Evolutionary conservation across 2,888 invertebrate genomes (phyloP).

Genomic region (Philopedon plagiatum): DNA sequence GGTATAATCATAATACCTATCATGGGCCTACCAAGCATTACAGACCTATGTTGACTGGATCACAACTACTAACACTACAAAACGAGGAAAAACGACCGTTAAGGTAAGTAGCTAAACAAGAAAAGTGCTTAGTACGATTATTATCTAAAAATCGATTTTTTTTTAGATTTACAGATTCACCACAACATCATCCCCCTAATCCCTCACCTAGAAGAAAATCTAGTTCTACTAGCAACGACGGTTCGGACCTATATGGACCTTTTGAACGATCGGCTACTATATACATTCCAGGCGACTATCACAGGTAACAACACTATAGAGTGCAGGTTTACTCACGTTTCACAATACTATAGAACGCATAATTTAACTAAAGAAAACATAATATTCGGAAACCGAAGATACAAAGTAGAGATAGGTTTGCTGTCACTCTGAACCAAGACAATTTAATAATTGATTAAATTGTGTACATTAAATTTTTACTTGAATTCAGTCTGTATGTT

Average conservation of each 20-base stretch:
- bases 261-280: slow-evolving; percentile 70
- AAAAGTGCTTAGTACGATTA: too few species aligned
- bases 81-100: slow-evolving; percentile 76
- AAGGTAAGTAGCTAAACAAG: slow-evolving; percentile 49
- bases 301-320: slow-evolving; percentile 43
- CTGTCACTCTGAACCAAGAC: too few species aligned
- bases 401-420: too few species aligned
- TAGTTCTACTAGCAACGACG: slow-evolving; percentile 80
- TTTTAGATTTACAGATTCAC: slow-evolving; percentile 79
- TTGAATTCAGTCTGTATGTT: too few species aligned
- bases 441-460: too few species aligned
- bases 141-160: background rate
- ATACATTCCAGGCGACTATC: slow-evolving; percentile 66
- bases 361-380: too few species aligned
- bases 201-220: slow-evolving; percentile 81
- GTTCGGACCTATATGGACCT: slow-evolving; percentile 72
- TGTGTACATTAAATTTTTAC: too few species aligned
- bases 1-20: slow-evolving; percentile 89
- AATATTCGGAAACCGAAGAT: too few species aligned
- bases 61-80: slow-evolving; percentile 70
- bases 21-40: slow-evolving; percentile 88
- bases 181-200: slow-evolving; percentile 75
- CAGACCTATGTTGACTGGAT: slow-evolving; percentile 75
- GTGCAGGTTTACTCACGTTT: too few species aligned
- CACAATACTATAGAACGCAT: too few species aligned